Evolutionary conservation across 2,888 invertebrate species (phyloP), one percentile per base, ranked within the genome.

Genomic region (Pammene aurita): DNA sequence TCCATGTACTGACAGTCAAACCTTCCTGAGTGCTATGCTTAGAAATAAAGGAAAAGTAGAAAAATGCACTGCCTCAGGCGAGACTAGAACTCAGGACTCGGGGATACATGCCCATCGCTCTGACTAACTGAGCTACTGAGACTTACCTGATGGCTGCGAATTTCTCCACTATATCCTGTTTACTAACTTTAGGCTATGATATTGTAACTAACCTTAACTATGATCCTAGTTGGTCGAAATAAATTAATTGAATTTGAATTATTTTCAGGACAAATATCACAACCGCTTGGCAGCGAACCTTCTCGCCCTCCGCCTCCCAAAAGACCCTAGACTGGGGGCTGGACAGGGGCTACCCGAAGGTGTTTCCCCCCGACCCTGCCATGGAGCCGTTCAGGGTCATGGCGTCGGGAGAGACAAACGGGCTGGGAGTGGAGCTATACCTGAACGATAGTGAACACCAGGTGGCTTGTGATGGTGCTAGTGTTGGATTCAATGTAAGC

Each of bases 361-460:
- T 84, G 1, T 87, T 88, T 63, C 87, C 89, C 0, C 87, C 87
- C 0, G 81, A 86, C 65, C 80, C 83, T 5, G 77, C 74, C 2
- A 84, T 84, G 77, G 71, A 79, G 48, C 89, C 92, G 0, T 81
- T 85, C 58, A 83, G 92, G 61, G 88, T 88, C 0, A 89, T 86
- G 85, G 85, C 87, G 0, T 87, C 92, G 0, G 93, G 93, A 42
- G 92, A 93, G 73, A 75, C 79, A 0, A 88, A 89, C 55, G 92
- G 93, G 0, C 74, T 93, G 6, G 84, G 85, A 0, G 78, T 92
- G n/a, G 92, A 93, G 52, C 74, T 93, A 64, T 90, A 84, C 66
- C 72, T 92, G 14, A 93, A 93, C 66, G 84, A 78, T 11, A 90
- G 87, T 64, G 92, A 93, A 48, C 87, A 89, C 64, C 93, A 93